Evolutionary conservation across 2,113 vertebrate species (phyloP), one percentile per base, ranked within the genome.

Genomic region (Cephalopholis sonnerati): DNA sequence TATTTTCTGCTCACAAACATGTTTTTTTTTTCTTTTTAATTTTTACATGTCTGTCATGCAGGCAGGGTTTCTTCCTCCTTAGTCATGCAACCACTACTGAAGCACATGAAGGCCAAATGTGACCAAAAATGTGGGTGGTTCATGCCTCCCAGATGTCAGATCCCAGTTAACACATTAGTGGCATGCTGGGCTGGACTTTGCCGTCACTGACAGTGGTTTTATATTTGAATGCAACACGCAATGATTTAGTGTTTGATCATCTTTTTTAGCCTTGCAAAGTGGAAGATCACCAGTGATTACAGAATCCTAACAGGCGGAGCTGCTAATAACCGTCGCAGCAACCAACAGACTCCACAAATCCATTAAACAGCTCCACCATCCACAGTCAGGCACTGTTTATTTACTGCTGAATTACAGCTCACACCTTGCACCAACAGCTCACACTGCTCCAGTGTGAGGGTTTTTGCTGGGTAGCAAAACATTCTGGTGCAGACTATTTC

Each of bases 91-190:
- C 32, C 32, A 70, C 48, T 44, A 61, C 70, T 82, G 53, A 36
- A n/a, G 51, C 72, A 79, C 63, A 77, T 87, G 62, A 67, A 77
- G 57, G n/a, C 27, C 64, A 74, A 78, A 58, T 79, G 55, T 75
- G 53, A 64, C 41, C 64, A 69, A 39, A 81, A 62, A 62, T 64
- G 46, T 66, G 36, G 5, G 29, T 64, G 65, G 41, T 54, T 84
- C 10, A 73, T 83, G 22, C 27, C 50, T 69, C 41, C 54, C 81
- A 82, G 65, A 86, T 79, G 74, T 66, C 32, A 62, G 62, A 65
- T 46, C 12, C 50, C 5, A 48, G 20, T 77, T 68, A 39, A 73
- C 53, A 71, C 18, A 51, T 74, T 22, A 36, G 32, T 57, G 17
- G 6, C 18, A 51, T 63, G 50, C n/a, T 63, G 7, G 7, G n/a